These are phyloP conservation scores for Bimastos eiseni DNA, from an alignment of 2,888 invertebrate genomes.

Conservation along the genomic window DNA sequence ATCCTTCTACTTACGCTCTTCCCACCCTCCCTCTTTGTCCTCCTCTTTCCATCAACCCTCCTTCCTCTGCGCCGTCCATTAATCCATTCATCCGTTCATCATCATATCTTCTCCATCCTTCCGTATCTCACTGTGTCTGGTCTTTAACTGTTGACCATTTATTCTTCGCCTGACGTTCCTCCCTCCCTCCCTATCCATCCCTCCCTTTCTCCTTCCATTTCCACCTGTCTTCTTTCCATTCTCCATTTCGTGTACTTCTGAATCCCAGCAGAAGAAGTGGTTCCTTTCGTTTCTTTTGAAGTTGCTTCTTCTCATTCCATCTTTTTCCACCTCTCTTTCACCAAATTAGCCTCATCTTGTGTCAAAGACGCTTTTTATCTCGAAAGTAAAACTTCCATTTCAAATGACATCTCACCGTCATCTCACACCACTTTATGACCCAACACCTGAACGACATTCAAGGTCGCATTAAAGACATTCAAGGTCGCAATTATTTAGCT, in stretches of 20 bases:
- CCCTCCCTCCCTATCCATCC: too few relatives aligned
- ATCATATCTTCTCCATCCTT: neutral
- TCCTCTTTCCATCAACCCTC: neutral
- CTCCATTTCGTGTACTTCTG: neutral
- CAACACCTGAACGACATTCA: neutral
- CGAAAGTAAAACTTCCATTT: too few relatives aligned
- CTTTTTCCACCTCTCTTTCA: neutral
- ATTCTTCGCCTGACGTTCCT: neutral
- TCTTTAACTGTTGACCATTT: too few relatives aligned
- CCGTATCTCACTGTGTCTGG: neutral
- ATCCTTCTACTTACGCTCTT: too few relatives aligned
- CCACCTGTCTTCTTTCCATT: neutral
- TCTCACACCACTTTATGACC: neutral
- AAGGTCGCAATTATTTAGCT: too few relatives aligned
- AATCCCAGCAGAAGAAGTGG: neutral
- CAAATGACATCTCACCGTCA: too few relatives aligned
- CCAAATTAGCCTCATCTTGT: neutral
- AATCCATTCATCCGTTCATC: neutral
- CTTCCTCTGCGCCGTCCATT: neutral
- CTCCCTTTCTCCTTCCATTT: neutral
- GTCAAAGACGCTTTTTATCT: too few relatives aligned
- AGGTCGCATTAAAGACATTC: neutral
- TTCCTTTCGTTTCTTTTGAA: neutral
- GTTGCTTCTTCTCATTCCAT: neutral
- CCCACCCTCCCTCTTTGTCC: neutral